These are phyloP conservation scores for Cyclophora albipunctata DNA, from an alignment of 2,888 invertebrate species.

Conservation along the genomic window DNA sequence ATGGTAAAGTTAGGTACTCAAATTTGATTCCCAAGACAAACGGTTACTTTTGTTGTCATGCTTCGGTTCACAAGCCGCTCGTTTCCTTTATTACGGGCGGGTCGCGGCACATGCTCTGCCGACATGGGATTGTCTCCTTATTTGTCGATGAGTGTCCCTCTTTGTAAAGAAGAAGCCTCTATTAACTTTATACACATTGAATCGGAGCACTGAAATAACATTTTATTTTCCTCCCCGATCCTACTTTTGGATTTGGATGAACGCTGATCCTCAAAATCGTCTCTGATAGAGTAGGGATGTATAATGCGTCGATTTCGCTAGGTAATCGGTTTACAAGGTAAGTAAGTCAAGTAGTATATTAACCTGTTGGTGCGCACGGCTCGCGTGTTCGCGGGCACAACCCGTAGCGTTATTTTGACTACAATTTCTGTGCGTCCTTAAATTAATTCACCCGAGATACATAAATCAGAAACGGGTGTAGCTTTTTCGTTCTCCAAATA, in stretches of 20 bases:
- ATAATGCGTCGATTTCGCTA: too few species aligned
- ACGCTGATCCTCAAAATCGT: not conserved
- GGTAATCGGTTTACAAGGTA: too few species aligned
- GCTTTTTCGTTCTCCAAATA: conserved; percentile 10
- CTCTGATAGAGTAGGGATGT: not conserved
- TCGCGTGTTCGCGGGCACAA: too few species aligned
- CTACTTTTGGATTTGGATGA: not conserved
- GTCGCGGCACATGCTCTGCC: conserved; percentile 26
- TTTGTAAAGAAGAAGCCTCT: too few species aligned
- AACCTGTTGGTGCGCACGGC: too few species aligned
- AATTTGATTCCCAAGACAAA: conserved; percentile 33
- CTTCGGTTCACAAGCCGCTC: conserved; percentile 42
- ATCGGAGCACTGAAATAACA: conserved; percentile 3
- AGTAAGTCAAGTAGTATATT: too few species aligned
- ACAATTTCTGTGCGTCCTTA: too few species aligned
- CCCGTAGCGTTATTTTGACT: too few species aligned
- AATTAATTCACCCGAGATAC: not conserved
- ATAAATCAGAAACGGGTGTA: conserved; percentile 10
- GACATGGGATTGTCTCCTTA: conserved; percentile 38
- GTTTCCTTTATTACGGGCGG: conserved; percentile 38
- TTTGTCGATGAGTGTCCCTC: conserved; percentile 31
- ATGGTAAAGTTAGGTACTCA: conserved; percentile 1
- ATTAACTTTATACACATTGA: too few species aligned
- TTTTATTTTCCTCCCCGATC: conserved; percentile 8
- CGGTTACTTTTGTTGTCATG: conserved; percentile 39